Evolutionary conservation across 2,888 invertebrate genomes (phyloP), one percentile per base, ranked within the genome.

Genomic region (Helicoverpa assulta): DNA sequence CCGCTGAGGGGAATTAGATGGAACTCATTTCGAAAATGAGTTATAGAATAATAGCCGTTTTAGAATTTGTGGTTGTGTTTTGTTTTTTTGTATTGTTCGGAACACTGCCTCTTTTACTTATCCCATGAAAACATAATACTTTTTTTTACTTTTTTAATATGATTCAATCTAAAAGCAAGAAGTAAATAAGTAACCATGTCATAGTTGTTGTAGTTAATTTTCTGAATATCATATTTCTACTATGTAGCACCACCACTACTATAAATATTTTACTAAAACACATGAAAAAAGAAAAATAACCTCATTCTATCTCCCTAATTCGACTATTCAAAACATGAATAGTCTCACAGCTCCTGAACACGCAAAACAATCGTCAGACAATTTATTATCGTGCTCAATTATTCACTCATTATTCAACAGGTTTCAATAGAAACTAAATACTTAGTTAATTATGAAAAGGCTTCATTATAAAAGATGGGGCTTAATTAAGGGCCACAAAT

Each of bases 401-500:
- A 78, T 70, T 70, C 67, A 50, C 16, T 33, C 47, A 64, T 72
- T 72, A 81, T 78, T 81, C 70, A 84, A 72, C 66, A 75, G 79
- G 69, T 78, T 56, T 74, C 52, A 71, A 77, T 73, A 40, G 57
- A 68, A 70, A 81, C 73, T 59, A 68, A 70, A 63, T 52, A 60
- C 53, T 63, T 19, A 33, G 63, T 74, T 82, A 82, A 82, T 81
- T 78, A 76, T 60, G 63, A 78, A 71, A 63, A 67, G 63, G 63
- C 60, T 67, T 81, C 63, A 64, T 78, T 78, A 71, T 60, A 78
- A 81, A 81, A 81, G 78, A 77, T 72, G 57, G 72, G 66, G 66
- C 81, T 67, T 64, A 78, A 67, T 81, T 77, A 55, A 8, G 40
- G 51, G 16, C 53, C 51, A 57, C 61, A 81, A 70, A 81, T 63